Evolutionary conservation across 2,797 vertebrate genomes (phyloP), one percentile per base, ranked within the genome.

Genomic region (Phylloscopus collybita): DNA sequence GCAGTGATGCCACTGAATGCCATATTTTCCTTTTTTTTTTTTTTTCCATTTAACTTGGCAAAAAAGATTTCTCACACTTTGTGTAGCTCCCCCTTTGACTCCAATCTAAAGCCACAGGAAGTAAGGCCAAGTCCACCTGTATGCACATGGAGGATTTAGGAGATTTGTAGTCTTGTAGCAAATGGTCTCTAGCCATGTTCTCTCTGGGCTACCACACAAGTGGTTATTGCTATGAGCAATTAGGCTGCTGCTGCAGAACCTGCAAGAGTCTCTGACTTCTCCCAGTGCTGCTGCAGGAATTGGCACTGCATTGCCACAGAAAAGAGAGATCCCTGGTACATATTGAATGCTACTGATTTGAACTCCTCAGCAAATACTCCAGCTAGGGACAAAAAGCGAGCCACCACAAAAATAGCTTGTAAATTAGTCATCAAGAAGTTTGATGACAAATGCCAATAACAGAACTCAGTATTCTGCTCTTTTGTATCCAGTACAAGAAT

Each of bases 351-450:
- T 79, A 29, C 86, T 61, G 38, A 89, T 91, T 66, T 91, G 60
- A 92, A 40, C 49, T 90, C 32, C 61, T 91, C 61, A 87, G 67
- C 47, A 93, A 92, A 73, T 50, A 40, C 29, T 79, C 27, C 60
- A 70, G 50, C n/a, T 75, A 84, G 40, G 73, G 59, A 65, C 32
- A 44, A 12, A 76, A 57, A 49, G 60, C 30, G 13, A 22, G 5
- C 17, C 22, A 12, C 5, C 23, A 54, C 16, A 92, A 92, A 86
- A 95, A 76, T 73, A 64, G n/a, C 34, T 74, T 65, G 53, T n/a
- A 85, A 93, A 95, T 80, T 79, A 89, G n/a, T 79, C 53, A 87
- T 71, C 56, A 44, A 87, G 56, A 84, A 85, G 45, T 88, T 85
- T 80, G 74, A 74, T 73, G 88, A 42, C 14, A 86, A 71, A 64